Base-by-base conservation (phyloP, 2,113 vertebrate species). In the Megatriorchis doriae region DNA sequence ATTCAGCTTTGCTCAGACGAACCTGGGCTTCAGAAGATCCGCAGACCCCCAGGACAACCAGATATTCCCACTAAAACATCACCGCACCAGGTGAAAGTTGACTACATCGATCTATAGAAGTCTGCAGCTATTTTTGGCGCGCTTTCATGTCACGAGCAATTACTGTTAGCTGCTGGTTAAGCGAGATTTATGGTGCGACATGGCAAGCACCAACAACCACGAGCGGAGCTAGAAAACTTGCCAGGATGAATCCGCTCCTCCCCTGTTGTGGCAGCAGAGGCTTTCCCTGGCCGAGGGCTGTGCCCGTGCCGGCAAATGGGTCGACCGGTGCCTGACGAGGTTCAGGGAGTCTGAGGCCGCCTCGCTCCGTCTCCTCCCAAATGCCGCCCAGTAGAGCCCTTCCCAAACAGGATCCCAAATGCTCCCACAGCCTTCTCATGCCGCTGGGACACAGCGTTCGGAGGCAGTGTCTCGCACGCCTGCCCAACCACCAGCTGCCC, bases 11-110 rank as follows among this genome's bases (percentile, higher is more conserved):
- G 32, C 11, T 6, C 8, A 2, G 34, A 12, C 2, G 0, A 43
- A 53, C 16, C 25, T 3, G 10, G 32, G 38, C 25, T 43, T 21
- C 6, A 21, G 25, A 10, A 31, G 25, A 11, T 21, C 34, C 4
- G 0, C 0, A 14, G 62, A 22, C 10, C 7, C 23, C 52, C 2
- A 0, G 13, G 12, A 23, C 6, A 8, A n/a, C 11, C 42, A 4
- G 11, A 14, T 22, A 11, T 6, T n/a, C 62, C 20, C 12, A 9
- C 22, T 10, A 7, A 11, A 50, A 59, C 29, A 8, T 6, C 5
- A 2, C 53, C 5, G 1, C 31, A 4, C 10, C 45, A 11, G 31
- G 23, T 22, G 42, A 40, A 32, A 47, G 65, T 7, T 6, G 42
- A 11, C 65, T 2, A 12, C 2, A 5, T 7, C 10, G 6, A 7